phyloP scores from a whole-genome alignment of 1,140 invertebrate genomes.

The Hormaphis cornu region DNA sequence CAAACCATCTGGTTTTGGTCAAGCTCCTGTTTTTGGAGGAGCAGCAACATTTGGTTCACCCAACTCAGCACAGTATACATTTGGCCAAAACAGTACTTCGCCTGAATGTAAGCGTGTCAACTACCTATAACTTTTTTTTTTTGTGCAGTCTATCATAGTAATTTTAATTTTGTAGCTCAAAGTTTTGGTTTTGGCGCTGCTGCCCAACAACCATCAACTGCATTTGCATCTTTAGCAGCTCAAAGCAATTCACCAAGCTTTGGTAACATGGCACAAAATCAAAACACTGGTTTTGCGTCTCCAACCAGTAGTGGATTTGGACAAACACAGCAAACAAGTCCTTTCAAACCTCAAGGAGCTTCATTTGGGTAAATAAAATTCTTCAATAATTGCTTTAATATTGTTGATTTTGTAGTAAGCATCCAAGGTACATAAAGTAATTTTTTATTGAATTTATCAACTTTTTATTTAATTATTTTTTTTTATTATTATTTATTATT shows the following conservation, averaged over 20 bases:
- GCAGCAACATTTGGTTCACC: slow-evolving; percentile 14
- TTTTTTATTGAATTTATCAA: not conserved
- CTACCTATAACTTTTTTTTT: not conserved
- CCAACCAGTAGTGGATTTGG: slow-evolving; percentile 5
- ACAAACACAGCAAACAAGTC: slow-evolving; percentile 18
- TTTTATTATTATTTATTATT: too few species aligned
- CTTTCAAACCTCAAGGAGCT: slow-evolving; percentile 21
- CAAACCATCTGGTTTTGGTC: slow-evolving; percentile 12
- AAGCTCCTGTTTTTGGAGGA: slow-evolving; percentile 26
- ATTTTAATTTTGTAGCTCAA: not conserved
- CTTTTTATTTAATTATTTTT: too few species aligned
- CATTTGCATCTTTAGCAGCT: slow-evolving; percentile 11
- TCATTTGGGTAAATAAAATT: slow-evolving; percentile 14
- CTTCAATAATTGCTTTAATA: not conserved
- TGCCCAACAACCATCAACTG: slow-evolving; percentile 19
- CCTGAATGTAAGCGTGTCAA: not conserved
- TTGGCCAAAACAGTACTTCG: not conserved
- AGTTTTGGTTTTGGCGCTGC: slow-evolving; percentile 8
- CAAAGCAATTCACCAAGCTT: not conserved
- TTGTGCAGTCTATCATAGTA: not conserved
- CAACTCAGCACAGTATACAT: not conserved
- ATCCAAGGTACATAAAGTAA: not conserved
- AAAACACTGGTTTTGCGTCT: slow-evolving; percentile 22
- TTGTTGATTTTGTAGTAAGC: not conserved
- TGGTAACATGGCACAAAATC: slow-evolving; percentile 14